Percentiles rank a stretch among this genome's conserved stretches.
phyloP scores from a whole-genome alignment of 2,797 vertebrate genomes.

The Mormyrops boulengeri region DNA sequence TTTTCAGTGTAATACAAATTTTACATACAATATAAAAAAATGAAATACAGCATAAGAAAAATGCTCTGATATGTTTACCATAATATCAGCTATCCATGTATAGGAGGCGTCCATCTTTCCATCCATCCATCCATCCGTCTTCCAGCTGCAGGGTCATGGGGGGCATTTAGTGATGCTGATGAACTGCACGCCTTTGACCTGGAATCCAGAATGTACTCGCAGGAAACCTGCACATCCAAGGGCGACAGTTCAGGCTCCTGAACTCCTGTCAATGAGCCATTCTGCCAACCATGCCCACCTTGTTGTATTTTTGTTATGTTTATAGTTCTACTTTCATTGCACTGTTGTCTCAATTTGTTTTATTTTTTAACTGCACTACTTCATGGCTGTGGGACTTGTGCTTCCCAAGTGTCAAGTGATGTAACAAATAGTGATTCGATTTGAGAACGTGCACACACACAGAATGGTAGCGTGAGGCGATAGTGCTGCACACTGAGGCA shows the following conservation, averaged over 20 bases:
- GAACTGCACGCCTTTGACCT: not conserved
- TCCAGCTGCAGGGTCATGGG: not conserved
- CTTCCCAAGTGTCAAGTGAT: not conserved
- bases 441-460: not conserved
- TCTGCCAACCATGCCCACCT: not conserved
- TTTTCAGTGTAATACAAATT: not conserved
- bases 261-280: not conserved
- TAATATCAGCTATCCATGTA: not conserved
- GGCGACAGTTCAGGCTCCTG: not conserved
- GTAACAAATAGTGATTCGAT: not conserved
- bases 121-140: not conserved
- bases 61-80: not conserved
- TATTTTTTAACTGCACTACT: not conserved
- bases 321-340: not conserved
- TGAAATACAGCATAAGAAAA: not conserved
- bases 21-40: not conserved
- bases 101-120: not conserved
- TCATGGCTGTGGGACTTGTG: not conserved
- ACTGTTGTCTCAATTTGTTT: not conserved
- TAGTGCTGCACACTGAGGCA: too few relatives aligned
- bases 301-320: not conserved
- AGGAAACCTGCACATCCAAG: not conserved
- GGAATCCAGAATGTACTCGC: not conserved
- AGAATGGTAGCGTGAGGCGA: not conserved
- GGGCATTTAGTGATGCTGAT: not conserved